Evolutionary conservation across 2,797 vertebrate genomes (phyloP).

Genomic region (Esox lucius): DNA sequence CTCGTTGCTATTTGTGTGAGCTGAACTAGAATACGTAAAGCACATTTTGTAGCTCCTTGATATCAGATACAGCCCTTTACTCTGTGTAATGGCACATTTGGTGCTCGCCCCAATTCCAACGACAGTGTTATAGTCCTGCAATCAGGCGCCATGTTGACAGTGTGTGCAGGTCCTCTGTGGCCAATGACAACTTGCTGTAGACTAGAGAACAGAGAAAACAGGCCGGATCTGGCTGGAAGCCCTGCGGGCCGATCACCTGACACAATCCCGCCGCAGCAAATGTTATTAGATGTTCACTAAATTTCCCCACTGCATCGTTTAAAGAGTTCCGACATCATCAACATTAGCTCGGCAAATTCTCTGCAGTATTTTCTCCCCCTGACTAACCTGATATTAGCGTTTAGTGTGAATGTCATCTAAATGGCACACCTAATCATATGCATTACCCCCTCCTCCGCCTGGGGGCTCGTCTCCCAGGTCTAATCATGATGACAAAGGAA

Average conservation of each 20-base stretch:
- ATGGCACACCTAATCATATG: constrained; percentile 74
- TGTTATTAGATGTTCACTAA: constrained; percentile 54
- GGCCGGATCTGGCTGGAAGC: background rate
- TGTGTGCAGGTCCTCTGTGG: constrained; percentile 42
- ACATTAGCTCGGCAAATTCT: constrained; percentile 48
- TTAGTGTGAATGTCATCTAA: constrained; percentile 78
- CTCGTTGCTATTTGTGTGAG: constrained; percentile 4
- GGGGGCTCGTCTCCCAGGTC: constrained; percentile 59
- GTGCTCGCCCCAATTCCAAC: constrained; percentile 49
- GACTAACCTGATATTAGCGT: constrained; percentile 71
- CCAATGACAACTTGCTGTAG: background rate
- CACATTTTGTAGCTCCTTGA: constrained; percentile 39
- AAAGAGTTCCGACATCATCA: constrained; percentile 28
- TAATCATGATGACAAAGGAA: constrained; percentile 67
- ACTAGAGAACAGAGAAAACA: background rate
- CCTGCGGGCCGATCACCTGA: constrained; percentile 26
- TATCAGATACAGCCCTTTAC: constrained; percentile 2
- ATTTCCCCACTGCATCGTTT: constrained; percentile 33
- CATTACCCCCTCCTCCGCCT: constrained; percentile 60
- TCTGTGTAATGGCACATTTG: constrained; percentile 35
- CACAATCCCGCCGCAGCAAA: constrained; percentile 46
- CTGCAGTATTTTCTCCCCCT: constrained; percentile 57
- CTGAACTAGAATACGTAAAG: constrained; percentile 32
- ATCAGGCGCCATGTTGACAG: constrained; percentile 52
- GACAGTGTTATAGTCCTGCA: constrained; percentile 36